Evolutionary conservation across 2,888 invertebrate species (phyloP), one percentile per base, ranked within the genome.

Genomic region (Lasioglossum malachurum): DNA sequence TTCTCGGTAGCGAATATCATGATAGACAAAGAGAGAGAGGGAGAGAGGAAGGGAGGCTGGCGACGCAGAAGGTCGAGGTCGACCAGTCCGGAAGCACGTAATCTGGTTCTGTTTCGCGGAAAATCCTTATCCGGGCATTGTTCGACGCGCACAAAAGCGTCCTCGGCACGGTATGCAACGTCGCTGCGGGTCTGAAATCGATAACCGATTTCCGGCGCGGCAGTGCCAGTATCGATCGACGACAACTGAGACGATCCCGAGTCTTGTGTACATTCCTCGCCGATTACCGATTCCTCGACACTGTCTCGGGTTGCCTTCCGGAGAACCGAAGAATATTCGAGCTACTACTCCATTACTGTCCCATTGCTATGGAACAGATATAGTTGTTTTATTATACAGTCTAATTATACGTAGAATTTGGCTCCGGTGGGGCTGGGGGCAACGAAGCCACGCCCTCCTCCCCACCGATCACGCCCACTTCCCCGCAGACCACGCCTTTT

Each of bases 281-380:
- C 76, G 82, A 90, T 91, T 88, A 88, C 64, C 86, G 79, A 87
- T 86, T 57, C 72, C 64, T 78, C 82, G 87, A 73, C 64, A 85
- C 83, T 85, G 90, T 89, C 92, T 92, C 90, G 88, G 89, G 90
- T 92, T 85, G 82, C 86, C 64, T 31, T 64, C 7, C 31, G 16
- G 31, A 31, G 64, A 64, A 64, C 64, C 8, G 2, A 31, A 31
- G 64, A 31, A 31, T 31, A n/a, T 64, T 64, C 31, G 16, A 64
- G 31, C 44, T 41, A 41, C 41, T 41, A 2, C 41, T 44, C 0
- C 12, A 44, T 44, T 44, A 44, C 12, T 44, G 3, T 44, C 12
- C 3, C 44, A 44, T 44, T 3, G 3, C 44, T 12, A 44, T 12
- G 2, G 3, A 44, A 44, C 44, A 44, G 41, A 41, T 41, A 12